These are phyloP conservation scores for Coptodon bakossiorum DNA, from an alignment of 2,113 vertebrate species.

Conservation along the genomic window DNA sequence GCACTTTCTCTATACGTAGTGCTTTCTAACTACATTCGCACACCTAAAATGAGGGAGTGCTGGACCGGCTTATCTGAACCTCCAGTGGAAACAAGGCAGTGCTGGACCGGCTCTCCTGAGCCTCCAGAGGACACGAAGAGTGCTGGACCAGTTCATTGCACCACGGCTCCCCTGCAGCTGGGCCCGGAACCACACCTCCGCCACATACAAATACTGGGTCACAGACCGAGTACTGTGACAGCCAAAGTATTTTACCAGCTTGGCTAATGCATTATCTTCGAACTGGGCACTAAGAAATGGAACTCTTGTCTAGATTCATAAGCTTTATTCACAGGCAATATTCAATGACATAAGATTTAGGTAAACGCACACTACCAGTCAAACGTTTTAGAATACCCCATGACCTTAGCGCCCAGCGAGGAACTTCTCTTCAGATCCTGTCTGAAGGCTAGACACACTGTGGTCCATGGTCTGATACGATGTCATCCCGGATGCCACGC, in stretches of 20 bases:
- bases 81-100: background rate
- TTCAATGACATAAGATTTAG: background rate
- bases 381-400: background rate
- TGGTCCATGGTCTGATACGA: background rate
- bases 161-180: background rate
- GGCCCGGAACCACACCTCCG: background rate
- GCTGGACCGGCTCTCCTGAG: background rate
- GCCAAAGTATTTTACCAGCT: background rate
- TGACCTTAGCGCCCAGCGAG: too few species aligned
- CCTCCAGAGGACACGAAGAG: background rate
- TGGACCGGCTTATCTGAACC: background rate
- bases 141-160: rapidly evolving
- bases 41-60: background rate
- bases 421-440: background rate
- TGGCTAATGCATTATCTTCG: background rate
- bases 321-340: background rate
- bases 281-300: background rate
- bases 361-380: rapidly evolving
- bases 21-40: background rate
- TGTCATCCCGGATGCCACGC: background rate
- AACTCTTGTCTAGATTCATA: rapidly evolving
- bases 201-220: background rate
- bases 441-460: background rate
- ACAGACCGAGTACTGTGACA: background rate
- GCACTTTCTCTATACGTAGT: background rate